Evolutionary conservation across 1,140 invertebrate species (phyloP), one percentile per base, ranked within the genome.

Genomic region (Ditylenchus dipsaci): DNA sequence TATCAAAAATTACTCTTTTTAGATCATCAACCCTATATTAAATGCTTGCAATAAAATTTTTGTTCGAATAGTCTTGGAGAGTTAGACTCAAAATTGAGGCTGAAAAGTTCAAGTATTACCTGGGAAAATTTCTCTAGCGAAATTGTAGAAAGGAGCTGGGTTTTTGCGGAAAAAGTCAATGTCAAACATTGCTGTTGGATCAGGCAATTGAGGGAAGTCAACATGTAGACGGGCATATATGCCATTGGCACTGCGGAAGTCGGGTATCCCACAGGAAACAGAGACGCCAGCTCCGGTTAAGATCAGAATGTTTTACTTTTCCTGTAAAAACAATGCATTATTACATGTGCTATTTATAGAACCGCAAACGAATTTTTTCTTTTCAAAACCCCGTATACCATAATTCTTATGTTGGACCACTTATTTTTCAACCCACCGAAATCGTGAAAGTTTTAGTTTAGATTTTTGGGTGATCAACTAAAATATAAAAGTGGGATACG

Each of bases 151-250:
- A 7, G 92, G 92, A 68, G 90, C 85, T 7, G 91, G 91, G 86
- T 94, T 91, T 78, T 88, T 86, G 58, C 87, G 87, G 79, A 95
- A 95, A 80, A 90, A 92, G 68, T 88, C 87, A 26, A 94, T 93
- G 78, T 93, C 91, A 84, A 95, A 95, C 90, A 94, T 93, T 19
- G 91, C 89, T 84, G 92, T 84, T 29, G 92, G 92, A 84, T 92
- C 90, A 11, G 90, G 90, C 33, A 94, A 84, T 83, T 93, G 83
- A 93, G 92, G 72, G 90, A 87, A 49, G 96, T 86, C 84, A 94
- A 95, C 80, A 90, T 88, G 85, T 95, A 97, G 0, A 96, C 84
- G 5, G 92, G 94, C 53, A 89, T 91, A 45, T 89, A 90, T 15
- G 91, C 91, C 49, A 91, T 92, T 21, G 21, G 47, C 68, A 8